Evolutionary conservation across 1,140 invertebrate species (phyloP).

Genomic region (Metopolophium dirhodum): DNA sequence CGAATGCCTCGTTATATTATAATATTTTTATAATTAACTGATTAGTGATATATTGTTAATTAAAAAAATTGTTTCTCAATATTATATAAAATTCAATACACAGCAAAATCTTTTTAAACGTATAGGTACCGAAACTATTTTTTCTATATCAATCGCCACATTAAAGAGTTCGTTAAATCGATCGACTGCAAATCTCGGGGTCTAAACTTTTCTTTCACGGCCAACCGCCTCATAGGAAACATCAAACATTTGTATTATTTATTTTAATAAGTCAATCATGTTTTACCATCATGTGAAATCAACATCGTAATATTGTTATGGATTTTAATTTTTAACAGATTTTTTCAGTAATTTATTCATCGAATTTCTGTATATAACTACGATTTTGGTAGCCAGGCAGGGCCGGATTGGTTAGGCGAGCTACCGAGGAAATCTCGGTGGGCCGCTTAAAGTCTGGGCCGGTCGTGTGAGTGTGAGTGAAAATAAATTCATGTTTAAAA

Average conservation of each 20-base stretch:
- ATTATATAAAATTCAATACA: neutral
- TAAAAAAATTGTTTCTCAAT: neutral
- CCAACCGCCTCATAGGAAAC: neutral
- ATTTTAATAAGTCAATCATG: neutral
- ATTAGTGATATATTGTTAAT: neutral
- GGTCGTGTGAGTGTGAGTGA: too few relatives aligned
- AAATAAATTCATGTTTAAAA: too few relatives aligned
- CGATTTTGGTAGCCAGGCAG: too few relatives aligned
- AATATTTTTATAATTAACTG: neutral
- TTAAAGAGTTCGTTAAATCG: neutral
- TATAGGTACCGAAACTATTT: neutral
- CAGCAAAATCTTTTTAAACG: neutral
- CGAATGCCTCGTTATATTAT: neutral
- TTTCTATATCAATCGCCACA: neutral
- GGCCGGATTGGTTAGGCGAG: too few relatives aligned
- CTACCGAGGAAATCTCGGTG: too few relatives aligned
- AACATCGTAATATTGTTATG: neutral
- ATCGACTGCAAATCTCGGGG: neutral
- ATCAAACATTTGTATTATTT: neutral
- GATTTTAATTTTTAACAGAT: neutral
- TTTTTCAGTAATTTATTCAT: neutral
- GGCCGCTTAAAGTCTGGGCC: too few relatives aligned
- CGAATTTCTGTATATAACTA: neutral
- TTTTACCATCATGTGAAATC: neutral
- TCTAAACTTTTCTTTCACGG: neutral